These are phyloP conservation scores for Acrocephalus scirpaceus DNA, from an alignment of 2,797 vertebrate genomes.

Conservation along the genomic window DNA sequence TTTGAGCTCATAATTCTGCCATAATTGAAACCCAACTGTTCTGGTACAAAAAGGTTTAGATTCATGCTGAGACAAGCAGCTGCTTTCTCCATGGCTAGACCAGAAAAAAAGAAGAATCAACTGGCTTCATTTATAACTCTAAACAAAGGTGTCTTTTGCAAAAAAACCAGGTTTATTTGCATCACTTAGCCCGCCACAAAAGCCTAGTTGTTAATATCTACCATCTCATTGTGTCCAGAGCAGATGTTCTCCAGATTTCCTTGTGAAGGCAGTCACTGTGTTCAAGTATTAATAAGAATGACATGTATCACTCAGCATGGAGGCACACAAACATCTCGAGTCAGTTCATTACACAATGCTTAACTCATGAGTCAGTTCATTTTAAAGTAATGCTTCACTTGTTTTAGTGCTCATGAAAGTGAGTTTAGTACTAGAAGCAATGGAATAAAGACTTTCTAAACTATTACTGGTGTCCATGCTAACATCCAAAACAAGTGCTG, in stretches of 20 bases:
- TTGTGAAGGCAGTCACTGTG: slow-evolving; percentile 21
- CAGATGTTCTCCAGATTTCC: neutral
- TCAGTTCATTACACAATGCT: slow-evolving; percentile 9
- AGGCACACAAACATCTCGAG: neutral
- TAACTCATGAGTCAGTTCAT: neutral
- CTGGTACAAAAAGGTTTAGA: slow-evolving; percentile 50
- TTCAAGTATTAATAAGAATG: neutral
- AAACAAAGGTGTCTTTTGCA: slow-evolving; percentile 57
- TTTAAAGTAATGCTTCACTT: slow-evolving; percentile 40
- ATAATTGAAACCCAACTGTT: slow-evolving; percentile 40
- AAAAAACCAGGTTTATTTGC: slow-evolving; percentile 29
- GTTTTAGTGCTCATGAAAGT: slow-evolving; percentile 2
- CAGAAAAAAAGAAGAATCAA: slow-evolving; percentile 47
- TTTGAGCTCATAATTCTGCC: neutral
- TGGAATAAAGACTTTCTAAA: neutral
- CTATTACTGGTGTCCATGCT: neutral
- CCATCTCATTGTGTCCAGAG: neutral
- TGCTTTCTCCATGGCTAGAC: slow-evolving; percentile 22
- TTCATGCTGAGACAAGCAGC: slow-evolving; percentile 61
- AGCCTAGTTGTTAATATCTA: slow-evolving; percentile 24
- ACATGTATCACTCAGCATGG: neutral
- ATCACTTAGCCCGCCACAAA: slow-evolving; percentile 24
- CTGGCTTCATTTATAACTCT: slow-evolving; percentile 37
- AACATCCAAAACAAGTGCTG: neutral
- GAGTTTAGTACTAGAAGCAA: neutral